Base-by-base conservation (phyloP, 2,113 vertebrate genomes). In the Phyllopteryx taeniolatus region DNA sequence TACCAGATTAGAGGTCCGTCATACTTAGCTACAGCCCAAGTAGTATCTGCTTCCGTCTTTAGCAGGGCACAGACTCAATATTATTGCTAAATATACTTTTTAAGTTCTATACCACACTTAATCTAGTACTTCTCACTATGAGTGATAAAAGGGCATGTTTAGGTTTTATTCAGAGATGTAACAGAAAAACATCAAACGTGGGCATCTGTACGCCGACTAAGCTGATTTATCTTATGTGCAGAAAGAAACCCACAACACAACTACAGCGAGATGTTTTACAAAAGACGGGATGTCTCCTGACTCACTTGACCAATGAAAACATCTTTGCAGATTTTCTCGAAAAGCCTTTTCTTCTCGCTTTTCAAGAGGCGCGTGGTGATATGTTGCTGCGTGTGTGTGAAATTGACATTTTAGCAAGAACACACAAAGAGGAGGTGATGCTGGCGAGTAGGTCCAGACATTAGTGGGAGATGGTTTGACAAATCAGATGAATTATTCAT, bases 101-200 rank as follows among this genome's bases (percentile, higher is more conserved):
- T 68, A 19, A 22, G 75, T 75, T 70, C 74, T 83, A 73, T 77
- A 79, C 78, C 79, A 79, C 75, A 86, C 85, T 88, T 86, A 53
- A 3, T 33, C 2, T 2, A 15, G 8, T 49, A 80, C 78, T 69
- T 78, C 82, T 76, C 78, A 77, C 86, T 88, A 81, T 84, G 87
- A 91, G 86, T 88, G 90, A 90, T 89, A 91, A 91, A 91, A 90
- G 81, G 77, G 79, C 85, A 81, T 87, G 87, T 87, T 88, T 88
- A 88, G 87, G 84, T 87, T 81, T 85, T 85, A 85, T 89, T 90
- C 87, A 87, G 70, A 90, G 85, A 87, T 86, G 81, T 83, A 86
- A 83, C 79, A 88, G 90, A 90, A 90, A 87, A 89, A 82, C 76
- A 89, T 92, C 83, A 85, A 79, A 87, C 39, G 79, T 72, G 73